A percentile compares a stretch with the other conserved stretches of the same genome.
Evolutionary conservation across 2,888 invertebrate species (phyloP).

Genomic region (Norana najaformis): DNA sequence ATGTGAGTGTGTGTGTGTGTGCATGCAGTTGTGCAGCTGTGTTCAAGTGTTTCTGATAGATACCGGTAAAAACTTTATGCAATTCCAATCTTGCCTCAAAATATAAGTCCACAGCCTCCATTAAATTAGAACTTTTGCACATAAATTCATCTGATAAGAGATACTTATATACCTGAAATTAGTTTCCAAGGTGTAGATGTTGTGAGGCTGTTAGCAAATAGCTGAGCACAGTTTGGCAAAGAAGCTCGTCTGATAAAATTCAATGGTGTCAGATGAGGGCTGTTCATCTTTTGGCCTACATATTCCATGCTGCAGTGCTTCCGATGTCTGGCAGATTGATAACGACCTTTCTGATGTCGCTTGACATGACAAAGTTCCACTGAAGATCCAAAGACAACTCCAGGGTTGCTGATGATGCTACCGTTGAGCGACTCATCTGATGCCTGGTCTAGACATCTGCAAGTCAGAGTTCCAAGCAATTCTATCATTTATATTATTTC

Average conservation of each 20-base stretch:
- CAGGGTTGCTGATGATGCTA: background rate
- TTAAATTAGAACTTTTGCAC: too few species aligned
- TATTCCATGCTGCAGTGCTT: background rate
- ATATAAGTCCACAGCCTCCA: too few species aligned
- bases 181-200: background rate
- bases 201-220: background rate
- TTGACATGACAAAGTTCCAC: background rate
- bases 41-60: too few species aligned
- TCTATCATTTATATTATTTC: background rate
- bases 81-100: too few species aligned
- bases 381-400: background rate
- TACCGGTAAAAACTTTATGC: too few species aligned
- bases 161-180: background rate
- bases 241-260: background rate
- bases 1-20: too few species aligned
- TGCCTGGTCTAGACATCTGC: background rate
- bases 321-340: background rate
- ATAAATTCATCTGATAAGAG: too few species aligned
- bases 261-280: background rate
- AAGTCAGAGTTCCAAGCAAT: background rate
- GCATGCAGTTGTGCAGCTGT: too few species aligned
- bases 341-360: background rate
- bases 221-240: background rate
- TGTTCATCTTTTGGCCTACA: background rate
- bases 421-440: background rate